Base-by-base conservation (phyloP, 2,113 vertebrate genomes). In the Catharus fuscescens region DNA sequence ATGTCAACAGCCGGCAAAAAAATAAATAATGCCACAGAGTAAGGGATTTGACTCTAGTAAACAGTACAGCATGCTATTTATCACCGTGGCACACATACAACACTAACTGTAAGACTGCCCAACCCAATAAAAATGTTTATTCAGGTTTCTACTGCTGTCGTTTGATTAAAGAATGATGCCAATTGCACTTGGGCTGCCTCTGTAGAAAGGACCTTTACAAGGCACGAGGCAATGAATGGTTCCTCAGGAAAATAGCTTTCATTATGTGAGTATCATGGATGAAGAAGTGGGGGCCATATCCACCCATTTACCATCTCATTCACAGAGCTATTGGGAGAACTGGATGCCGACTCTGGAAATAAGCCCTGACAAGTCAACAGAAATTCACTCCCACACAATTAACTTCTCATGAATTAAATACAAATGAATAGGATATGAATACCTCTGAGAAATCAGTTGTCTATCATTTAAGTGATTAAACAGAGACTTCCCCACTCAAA, bases 371-470 rank as follows among this genome's bases (percentile, higher is more conserved):
- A 86, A 94, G 44, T 80, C 92, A 94, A 92, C 80, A 91, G 69
- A 92, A 93, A 96, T 88, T 83, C 86, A 88, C 72, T 93, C 65
- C 88, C 84, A 93, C 1, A 5, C 73, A 92, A 88, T 88, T 92
- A 95, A 86, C 76, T 90, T 88, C 92, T 93, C 82, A 80, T 45
- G 45, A 93, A 93, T 94, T 93, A 96, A 80, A 88, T 74, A 92
- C 76, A 94, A 96, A 94, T 77, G 56, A 95, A 92, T 60, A 62
- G 64, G 40, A 45, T 70, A 88, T 53, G 54, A 93, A 92, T 73
- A 92, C 47, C 82, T 88, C 66, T 45, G 93, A 90, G 91, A 90
- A 93, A 88, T 80, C 66, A 80, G 44, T 3, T 90, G 80, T 60
- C 80, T 95, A 29, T 71, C 47, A 86, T 79, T 85, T 85, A 86